A percentile compares a stretch with the other conserved stretches of the same genome.
Evolutionary conservation across 1,140 invertebrate species (phyloP).

Genomic region (Stegodyphus mimosarum): DNA sequence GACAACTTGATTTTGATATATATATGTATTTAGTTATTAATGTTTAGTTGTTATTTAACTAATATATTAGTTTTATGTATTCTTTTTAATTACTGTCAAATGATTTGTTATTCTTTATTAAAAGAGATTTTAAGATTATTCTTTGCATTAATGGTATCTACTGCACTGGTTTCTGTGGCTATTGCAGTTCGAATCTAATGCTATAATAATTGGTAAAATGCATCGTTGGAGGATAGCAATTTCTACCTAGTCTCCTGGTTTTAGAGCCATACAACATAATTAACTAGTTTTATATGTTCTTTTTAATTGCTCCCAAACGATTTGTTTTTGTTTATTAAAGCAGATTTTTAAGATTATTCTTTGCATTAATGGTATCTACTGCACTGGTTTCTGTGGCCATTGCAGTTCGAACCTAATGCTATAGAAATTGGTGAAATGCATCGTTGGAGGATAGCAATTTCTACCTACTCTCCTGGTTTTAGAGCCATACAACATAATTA

Average conservation of each 20-base stretch:
- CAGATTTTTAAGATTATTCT: no score
- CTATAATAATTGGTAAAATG: conserved; percentile 32
- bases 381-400: neutral
- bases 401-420: conserved; percentile 27
- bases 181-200: conserved; percentile 21
- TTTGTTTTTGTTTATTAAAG: no score
- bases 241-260: conserved; percentile 24
- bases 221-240: conserved; percentile 28
- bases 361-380: conserved; percentile 52
- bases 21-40: no score
- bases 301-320: no score
- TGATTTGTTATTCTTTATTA: no score
- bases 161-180: conserved; percentile 7
- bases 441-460: conserved; percentile 25
- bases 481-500: neutral
- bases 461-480: conserved; percentile 24
- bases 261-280: neutral
- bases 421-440: conserved; percentile 30
- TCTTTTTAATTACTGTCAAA: no score
- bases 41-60: no score
- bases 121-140: no score
- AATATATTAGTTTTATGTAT: no score
- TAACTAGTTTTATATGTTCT: no score
- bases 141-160: conserved; percentile 51
- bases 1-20: no score